phyloP scores from a whole-genome alignment of 2,797 vertebrate species.

The Onychomys leucogaster region DNA sequence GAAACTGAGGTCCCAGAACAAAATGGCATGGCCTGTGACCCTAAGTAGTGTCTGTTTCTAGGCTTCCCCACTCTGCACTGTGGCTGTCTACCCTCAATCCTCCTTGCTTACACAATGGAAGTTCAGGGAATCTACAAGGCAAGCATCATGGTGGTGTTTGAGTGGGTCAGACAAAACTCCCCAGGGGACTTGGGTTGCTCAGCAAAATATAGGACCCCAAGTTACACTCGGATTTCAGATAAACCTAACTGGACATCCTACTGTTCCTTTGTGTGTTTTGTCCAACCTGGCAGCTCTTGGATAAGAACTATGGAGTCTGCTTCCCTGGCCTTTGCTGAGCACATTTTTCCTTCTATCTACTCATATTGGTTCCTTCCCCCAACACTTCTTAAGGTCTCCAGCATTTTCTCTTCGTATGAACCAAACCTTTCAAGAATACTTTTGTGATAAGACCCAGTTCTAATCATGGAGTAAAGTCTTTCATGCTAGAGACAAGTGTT shows the following conservation, averaged over 20 bases:
- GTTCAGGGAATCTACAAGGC: neutral
- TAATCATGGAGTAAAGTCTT: neutral
- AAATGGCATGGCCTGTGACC: neutral
- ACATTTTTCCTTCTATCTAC: neutral
- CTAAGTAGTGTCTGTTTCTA: neutral
- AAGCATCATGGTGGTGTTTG: no score
- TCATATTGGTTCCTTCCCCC: neutral
- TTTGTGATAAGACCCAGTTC: neutral
- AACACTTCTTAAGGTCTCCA: neutral
- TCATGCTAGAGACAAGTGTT: neutral
- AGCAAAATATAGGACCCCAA: neutral
- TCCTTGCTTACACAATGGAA: neutral
- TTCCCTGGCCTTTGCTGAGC: neutral
- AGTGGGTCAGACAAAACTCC: neutral
- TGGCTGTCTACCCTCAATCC: neutral
- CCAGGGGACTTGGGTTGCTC: no score
- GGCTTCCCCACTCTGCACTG: accelerated
- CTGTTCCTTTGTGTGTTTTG: neutral
- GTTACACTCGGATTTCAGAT: neutral
- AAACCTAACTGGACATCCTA: neutral
- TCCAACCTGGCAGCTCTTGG: neutral
- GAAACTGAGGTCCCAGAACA: neutral
- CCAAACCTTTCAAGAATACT: neutral
- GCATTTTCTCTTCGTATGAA: neutral
- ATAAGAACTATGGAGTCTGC: neutral